Percentiles rank a stretch among this genome's conserved stretches.
Evolutionary conservation across 2,797 vertebrate species (phyloP).

Genomic region (Poecilia picta): DNA sequence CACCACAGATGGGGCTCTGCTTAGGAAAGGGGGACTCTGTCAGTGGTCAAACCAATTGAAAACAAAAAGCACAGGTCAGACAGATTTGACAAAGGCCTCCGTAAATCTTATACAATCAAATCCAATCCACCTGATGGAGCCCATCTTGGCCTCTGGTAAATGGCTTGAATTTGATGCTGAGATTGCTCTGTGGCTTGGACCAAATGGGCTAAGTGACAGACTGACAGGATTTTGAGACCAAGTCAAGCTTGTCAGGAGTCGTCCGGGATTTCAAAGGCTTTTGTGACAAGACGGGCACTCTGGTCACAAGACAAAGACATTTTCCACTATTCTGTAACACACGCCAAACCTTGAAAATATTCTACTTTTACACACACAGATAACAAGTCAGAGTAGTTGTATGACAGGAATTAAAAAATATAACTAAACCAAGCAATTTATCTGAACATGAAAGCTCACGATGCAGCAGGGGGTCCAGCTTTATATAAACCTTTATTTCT

Average conservation of each 20-base stretch:
- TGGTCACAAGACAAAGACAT: slow-evolving; percentile 5
- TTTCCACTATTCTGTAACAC: background rate
- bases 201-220: slow-evolving; percentile 54
- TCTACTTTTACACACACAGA: background rate
- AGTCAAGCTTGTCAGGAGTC: slow-evolving; percentile 45
- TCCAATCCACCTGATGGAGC: slow-evolving; percentile 41
- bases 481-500: background rate
- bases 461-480: background rate
- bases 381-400: background rate
- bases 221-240: slow-evolving; percentile 47
- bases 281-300: slow-evolving; percentile 25
- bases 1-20: slow-evolving; percentile 3
- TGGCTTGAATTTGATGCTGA: slow-evolving; percentile 42
- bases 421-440: background rate
- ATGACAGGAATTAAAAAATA: background rate
- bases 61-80: slow-evolving; percentile 36
- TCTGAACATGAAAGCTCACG: background rate
- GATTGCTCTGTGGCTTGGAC: slow-evolving; percentile 39
- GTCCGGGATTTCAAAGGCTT: slow-evolving; percentile 38
- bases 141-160: slow-evolving; percentile 39
- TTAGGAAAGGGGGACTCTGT: slow-evolving; percentile 20
- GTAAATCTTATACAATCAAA: slow-evolving; percentile 52
- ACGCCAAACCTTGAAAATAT: background rate
- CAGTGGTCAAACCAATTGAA: slow-evolving; percentile 12
- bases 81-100: slow-evolving; percentile 27